These are phyloP conservation scores for Kuschelorhynchus macadamiae DNA, from an alignment of 2,888 invertebrate species.

Conservation along the genomic window DNA sequence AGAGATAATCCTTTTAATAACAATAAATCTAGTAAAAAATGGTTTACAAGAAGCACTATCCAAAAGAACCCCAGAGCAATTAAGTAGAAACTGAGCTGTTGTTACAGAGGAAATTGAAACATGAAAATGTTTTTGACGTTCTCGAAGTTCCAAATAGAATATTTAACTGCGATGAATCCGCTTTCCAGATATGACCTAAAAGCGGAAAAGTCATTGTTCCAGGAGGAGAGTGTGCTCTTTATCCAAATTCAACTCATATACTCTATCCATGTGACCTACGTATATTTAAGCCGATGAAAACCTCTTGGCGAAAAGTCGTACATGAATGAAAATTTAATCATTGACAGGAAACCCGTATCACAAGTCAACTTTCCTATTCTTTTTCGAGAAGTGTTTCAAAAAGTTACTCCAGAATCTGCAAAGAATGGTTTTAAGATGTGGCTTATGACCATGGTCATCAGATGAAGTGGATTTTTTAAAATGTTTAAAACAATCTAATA, in stretches of 20 bases:
- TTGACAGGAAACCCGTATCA: slow-evolving; percentile 23
- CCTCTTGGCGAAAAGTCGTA: too few species aligned
- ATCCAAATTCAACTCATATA: slow-evolving; percentile 48
- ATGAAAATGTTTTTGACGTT: slow-evolving; percentile 22
- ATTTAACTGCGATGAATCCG: slow-evolving; percentile 32
- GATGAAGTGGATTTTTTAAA: slow-evolving; percentile 16
- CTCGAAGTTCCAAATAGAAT: slow-evolving; percentile 12
- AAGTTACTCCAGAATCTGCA: slow-evolving; percentile 12
- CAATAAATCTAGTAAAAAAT: slow-evolving; percentile 13
- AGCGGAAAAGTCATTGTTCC: slow-evolving; percentile 23
- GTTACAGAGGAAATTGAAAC: slow-evolving; percentile 3
- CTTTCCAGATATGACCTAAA: slow-evolving; percentile 32
- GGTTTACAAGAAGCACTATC: slow-evolving; percentile 12
- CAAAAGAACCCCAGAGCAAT: too few species aligned
- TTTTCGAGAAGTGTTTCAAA: slow-evolving; percentile 15
- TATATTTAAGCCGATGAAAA: too few species aligned
- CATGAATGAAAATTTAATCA: too few species aligned
- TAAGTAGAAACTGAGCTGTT: too few species aligned
- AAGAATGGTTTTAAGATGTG: slow-evolving; percentile 31
- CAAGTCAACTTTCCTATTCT: slow-evolving; percentile 23
- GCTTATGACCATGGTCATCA: slow-evolving; percentile 8
- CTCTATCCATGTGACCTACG: slow-evolving; percentile 43
- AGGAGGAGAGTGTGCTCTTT: slow-evolving; percentile 24
- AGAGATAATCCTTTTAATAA: slow-evolving; percentile 4
- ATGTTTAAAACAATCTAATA: too few species aligned